phyloP scores from a whole-genome alignment of 2,113 vertebrate species.

The Actenoides lindsayi region DNA sequence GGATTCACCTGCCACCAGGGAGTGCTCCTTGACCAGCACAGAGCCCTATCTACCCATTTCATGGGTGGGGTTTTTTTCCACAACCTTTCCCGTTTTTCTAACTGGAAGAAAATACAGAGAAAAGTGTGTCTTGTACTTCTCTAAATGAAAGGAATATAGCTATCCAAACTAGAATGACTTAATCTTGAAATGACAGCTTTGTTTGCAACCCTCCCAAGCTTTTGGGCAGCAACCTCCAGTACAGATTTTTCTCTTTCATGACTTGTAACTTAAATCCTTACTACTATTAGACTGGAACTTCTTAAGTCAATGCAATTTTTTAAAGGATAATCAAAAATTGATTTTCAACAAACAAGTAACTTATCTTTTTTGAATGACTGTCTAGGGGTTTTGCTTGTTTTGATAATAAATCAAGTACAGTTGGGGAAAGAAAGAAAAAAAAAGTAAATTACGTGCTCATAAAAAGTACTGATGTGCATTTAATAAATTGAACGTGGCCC shows the following conservation, averaged over 20 bases:
- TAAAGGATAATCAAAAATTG: not conserved
- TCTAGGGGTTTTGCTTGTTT: not conserved
- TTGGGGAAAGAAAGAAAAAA: not conserved
- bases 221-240: not conserved
- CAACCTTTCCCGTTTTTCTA: not conserved
- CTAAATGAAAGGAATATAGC: not conserved
- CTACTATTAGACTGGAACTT: not conserved
- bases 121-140: not conserved
- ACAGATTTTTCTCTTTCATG: not conserved
- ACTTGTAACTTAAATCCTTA: not conserved
- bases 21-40: not conserved
- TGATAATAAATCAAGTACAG: not conserved
- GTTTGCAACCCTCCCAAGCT: not conserved
- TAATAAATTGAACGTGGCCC: not conserved
- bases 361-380: not conserved
- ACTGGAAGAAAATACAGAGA: not conserved
- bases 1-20: not conserved
- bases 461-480: not conserved
- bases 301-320: not conserved
- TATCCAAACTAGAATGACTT: not conserved
- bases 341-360: not conserved
- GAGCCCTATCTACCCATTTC: not conserved
- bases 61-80: accelerated
- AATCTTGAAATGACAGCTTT: not conserved
- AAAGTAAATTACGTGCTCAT: not conserved